Evolutionary conservation across 2,797 vertebrate species (phyloP), one percentile per base, ranked within the genome.

Genomic region (Zenarchopterus dispar): DNA sequence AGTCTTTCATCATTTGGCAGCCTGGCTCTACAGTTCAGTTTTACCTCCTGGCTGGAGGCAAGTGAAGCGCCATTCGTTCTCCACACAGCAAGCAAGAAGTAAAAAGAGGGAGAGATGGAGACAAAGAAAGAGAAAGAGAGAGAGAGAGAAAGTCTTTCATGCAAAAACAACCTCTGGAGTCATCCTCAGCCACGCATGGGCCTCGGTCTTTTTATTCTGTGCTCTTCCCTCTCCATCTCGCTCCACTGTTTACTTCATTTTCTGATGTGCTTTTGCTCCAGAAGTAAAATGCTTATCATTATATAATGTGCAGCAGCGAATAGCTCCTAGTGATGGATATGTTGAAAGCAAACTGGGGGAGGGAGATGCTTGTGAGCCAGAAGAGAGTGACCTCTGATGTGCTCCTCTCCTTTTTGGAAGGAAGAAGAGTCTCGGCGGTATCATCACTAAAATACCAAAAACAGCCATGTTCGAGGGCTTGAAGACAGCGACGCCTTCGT

Each of bases 1-100:
- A 86, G 77, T 82, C 93, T 94, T 94, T 93, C 90, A 93, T 93
- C 91, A 91, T 91, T 92, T 92, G 89, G 89, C 91, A 92, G 89
- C 84, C 78, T 83, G 89, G 90, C 86, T 83, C 88, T 72, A 73
- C 85, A 82, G 88, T 91, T 89, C 88, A 92, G 89, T 90, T 87
- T 81, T 91, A 90, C 91, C 92, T 93, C 90, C 89, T 93, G 92
- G 92, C 93, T 92, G 84, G 81, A 91, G 91, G 92, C 91, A 86
- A 91, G 83, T 70, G 62, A 91, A 87, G 81, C 88, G 91, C 84
- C 84, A 78, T 82, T 87, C 73, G 55, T 73, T 89, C 84, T 88
- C 84, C 81, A 77, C 69, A 78, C 76, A 84, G 82, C 82, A 77
- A 84, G 82, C 63, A 68, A 77, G 73, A 72, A 77, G 81, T 75